These are phyloP conservation scores for Vireo altiloquus DNA, from an alignment of 2,113 vertebrate species.

Conservation along the genomic window DNA sequence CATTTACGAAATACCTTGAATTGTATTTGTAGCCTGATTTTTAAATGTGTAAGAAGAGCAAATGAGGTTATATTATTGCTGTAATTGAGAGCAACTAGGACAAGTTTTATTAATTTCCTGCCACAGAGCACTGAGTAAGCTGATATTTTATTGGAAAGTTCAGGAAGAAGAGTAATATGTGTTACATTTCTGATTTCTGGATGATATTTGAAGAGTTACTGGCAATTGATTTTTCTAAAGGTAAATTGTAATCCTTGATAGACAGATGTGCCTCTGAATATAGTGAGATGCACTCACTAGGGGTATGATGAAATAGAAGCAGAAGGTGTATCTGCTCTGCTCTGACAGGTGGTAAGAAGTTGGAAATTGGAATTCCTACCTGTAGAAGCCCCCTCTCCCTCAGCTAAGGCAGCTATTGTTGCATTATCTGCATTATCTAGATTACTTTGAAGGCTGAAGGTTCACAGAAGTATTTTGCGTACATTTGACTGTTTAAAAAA, in stretches of 20 bases:
- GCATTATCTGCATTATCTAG: background rate
- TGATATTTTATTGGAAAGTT: conserved; percentile 45
- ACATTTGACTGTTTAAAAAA: background rate
- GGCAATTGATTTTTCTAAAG: conserved; percentile 38
- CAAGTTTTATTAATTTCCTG: conserved; percentile 60
- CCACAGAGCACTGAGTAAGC: conserved; percentile 41
- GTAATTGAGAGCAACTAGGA: conserved; percentile 55
- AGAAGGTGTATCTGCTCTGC: background rate
- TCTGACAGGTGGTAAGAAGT: background rate
- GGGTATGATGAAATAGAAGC: background rate
- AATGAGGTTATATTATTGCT: conserved; percentile 51
- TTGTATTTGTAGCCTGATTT: conserved; percentile 52
- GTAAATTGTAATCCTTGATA: conserved; percentile 16
- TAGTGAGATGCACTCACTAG: background rate
- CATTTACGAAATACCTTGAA: conserved; percentile 3
- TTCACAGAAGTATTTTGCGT: background rate
- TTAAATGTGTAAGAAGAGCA: conserved; percentile 18
- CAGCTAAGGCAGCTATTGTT: background rate
- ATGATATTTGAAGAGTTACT: conserved; percentile 22
- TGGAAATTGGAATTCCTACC: background rate
- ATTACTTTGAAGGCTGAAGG: background rate
- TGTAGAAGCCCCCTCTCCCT: background rate
- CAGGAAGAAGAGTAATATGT: conserved; percentile 25
- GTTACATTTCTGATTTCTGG: conserved; percentile 10
- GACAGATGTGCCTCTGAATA: background rate